A percentile compares a stretch with the other conserved stretches of the same genome.
Conservation (phyloP, 2,797 vertebrate species). For the Acanthiza pusilla region DNA sequence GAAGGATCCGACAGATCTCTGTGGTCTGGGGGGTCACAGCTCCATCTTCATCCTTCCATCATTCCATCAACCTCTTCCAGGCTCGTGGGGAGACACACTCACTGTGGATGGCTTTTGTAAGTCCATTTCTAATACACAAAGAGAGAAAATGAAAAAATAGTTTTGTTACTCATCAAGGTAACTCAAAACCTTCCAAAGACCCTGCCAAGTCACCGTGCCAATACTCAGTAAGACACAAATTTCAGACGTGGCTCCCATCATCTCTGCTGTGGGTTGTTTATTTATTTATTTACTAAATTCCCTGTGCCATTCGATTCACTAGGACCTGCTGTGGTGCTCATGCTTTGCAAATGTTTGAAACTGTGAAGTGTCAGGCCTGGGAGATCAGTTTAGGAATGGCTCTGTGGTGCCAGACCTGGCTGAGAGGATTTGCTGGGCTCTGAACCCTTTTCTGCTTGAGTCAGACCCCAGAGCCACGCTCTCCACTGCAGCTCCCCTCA, state of each 20-base stretch:
- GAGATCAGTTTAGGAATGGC: not conserved
- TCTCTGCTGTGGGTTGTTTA: not conserved
- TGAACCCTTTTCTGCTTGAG: not conserved
- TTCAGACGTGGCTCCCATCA: not conserved
- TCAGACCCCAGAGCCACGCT: not conserved
- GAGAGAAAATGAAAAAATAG: not conserved
- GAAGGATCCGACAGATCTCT: not conserved
- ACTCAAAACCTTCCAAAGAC: not conserved
- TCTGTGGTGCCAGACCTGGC: not conserved
- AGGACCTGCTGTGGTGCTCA: not conserved
- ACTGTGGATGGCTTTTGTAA: not conserved
- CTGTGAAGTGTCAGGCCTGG: not conserved
- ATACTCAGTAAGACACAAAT: not conserved
- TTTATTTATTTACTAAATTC: not conserved
- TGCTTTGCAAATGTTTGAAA: not conserved
- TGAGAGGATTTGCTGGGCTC: not conserved
- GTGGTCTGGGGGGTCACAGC: not conserved
- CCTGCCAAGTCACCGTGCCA: not conserved
- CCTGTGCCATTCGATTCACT: not conserved
- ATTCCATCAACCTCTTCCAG: not conserved
- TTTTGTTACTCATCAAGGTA: not conserved
- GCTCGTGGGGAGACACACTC: not conserved
- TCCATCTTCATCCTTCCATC: not conserved
- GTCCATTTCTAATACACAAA: not conserved
- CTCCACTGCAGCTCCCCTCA: not conserved